Base-by-base conservation (phyloP, 2,113 vertebrate species). In the Brachyhypopomus occidentalis region DNA sequence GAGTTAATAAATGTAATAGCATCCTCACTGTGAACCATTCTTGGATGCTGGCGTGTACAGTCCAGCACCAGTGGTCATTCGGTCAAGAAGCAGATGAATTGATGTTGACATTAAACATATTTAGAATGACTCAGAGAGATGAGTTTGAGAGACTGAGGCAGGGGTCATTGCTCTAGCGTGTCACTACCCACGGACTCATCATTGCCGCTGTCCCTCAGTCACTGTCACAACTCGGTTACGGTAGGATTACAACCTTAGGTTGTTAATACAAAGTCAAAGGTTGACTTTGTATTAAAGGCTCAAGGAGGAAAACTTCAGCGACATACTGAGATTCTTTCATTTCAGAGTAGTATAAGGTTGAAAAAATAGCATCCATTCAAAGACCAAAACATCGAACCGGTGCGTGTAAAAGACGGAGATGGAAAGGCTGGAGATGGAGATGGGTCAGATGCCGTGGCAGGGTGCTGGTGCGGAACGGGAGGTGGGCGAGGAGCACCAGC, bases 391-490 rank as follows among this genome's bases (percentile, higher is more conserved):
- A 71, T 20, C 3, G 25, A 36, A 71, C 63, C 63, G 14, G 63
- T 70, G 78, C 76, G 60, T 41, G 52, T 45, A n/a, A 78, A 58
- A 56, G 55, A 64, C 25, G 67, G 8, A 45, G 66, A 27, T 38
- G 34, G 74, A 76, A n/a, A 62, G 71, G 71, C 64, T 71, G 72
- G 12, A 80, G 64, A 56, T 72, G 72, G 74, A n/a, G 52, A 75
- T 69, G 60, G 63, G 55, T 62, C 25, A 0, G 45, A 52, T 8
- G 45, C 12, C 45, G 5, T 14, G 45, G 45, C 41, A 67, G 25
- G 5, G 25, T 36, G 64, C 17, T 22, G 27, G 27, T 36, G 64
- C 41, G 12, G 9, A 11, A 2, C 8, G 45, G 45, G 45, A 52
- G 45, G 45, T 14, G 45, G 45, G 9, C 12, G 45, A 14, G 12